These are phyloP conservation scores for Platycnemis pennipes DNA, from an alignment of 2,888 invertebrate genomes.

Conservation along the genomic window DNA sequence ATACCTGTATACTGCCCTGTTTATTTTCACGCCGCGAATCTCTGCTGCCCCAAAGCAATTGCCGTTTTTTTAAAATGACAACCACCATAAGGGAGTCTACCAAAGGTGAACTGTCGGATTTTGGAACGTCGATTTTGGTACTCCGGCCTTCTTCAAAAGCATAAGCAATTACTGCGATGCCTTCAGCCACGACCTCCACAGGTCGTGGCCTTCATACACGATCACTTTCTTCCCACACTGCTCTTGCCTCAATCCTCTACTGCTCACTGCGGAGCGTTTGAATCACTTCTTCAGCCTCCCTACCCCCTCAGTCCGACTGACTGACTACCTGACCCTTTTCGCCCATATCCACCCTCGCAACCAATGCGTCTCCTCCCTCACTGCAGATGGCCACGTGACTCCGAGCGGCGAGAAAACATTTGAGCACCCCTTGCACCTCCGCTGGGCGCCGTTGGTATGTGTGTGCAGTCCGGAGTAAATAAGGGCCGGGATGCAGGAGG, in stretches of 20 bases:
- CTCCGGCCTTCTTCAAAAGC: too few relatives aligned
- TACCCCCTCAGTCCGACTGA: neutral
- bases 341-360: neutral
- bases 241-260: neutral
- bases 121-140: too few relatives aligned
- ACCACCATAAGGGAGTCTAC: too few relatives aligned
- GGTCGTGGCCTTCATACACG: too few relatives aligned
- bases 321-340: neutral
- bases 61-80: too few relatives aligned
- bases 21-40: too few relatives aligned
- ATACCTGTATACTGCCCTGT: too few relatives aligned
- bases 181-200: too few relatives aligned
- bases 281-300: neutral
- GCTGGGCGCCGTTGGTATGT: constrained; percentile 58
- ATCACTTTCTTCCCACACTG: neutral
- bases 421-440: constrained; percentile 57
- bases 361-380: neutral
- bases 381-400: constrained; percentile 61
- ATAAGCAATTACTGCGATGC: too few relatives aligned
- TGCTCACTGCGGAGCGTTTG: neutral
- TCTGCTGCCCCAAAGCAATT: too few relatives aligned
- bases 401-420: constrained; percentile 64
- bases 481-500: neutral
- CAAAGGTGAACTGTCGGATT: too few relatives aligned
- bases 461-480: constrained; percentile 51